A percentile compares a stretch with the other conserved stretches of the same genome.
Conservation (phyloP, 2,113 vertebrate genomes). For the Lipotes vexillifer region DNA sequence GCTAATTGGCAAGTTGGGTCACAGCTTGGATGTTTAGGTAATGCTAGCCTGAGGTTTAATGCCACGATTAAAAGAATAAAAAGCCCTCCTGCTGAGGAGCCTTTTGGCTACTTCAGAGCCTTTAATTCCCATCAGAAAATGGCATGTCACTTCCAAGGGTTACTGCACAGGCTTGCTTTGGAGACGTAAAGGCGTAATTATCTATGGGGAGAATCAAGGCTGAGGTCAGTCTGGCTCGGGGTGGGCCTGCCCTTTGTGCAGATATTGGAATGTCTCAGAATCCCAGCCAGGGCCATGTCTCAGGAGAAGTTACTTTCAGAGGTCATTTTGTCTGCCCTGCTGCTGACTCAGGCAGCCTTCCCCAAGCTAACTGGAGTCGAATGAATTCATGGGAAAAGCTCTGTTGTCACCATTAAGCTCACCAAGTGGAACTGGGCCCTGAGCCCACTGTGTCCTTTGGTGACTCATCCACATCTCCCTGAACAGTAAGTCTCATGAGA, state of each 20-base stretch:
- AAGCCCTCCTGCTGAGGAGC: constrained; percentile 47
- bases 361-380: constrained; percentile 28
- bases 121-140: constrained; percentile 46
- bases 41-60: constrained; percentile 54
- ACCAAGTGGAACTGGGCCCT: neutral
- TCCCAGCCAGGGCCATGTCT: constrained; percentile 10
- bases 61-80: constrained; percentile 46
- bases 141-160: constrained; percentile 12
- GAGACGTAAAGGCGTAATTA: constrained; percentile 31
- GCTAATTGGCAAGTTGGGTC: constrained; percentile 37
- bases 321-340: constrained; percentile 62
- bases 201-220: constrained; percentile 20
- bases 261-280: constrained; percentile 61
- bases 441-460: neutral
- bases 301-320: constrained; percentile 62
- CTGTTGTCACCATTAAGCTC: neutral
- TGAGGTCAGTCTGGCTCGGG: constrained; percentile 58
- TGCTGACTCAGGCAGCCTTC: constrained; percentile 56
- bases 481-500: neutral
- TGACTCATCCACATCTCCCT: neutral
- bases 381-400: constrained; percentile 47
- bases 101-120: constrained; percentile 46
- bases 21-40: constrained; percentile 37
- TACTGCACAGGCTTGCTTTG: constrained; percentile 35
- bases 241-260: constrained; percentile 40